A percentile compares a stretch with the other conserved stretches of the same genome.
Conservation (phyloP, 2,888 invertebrate genomes). For the Athetis lepigone region DNA sequence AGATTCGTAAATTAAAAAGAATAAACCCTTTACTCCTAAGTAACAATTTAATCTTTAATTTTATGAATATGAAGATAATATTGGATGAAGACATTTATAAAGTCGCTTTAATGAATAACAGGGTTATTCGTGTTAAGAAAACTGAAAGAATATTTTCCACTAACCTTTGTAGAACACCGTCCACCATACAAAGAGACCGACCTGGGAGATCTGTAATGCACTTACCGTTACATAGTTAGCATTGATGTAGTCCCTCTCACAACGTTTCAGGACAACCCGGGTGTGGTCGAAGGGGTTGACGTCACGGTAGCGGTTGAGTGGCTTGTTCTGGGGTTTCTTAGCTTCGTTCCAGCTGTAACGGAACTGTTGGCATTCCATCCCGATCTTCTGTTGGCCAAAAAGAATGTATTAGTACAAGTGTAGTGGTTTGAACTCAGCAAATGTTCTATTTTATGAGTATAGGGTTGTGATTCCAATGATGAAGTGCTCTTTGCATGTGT, state of each 20-base stretch:
- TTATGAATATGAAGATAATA: background rate
- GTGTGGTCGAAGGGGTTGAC: conserved; percentile 99
- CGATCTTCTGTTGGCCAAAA: conserved; percentile 92
- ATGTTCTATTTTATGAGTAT: background rate
- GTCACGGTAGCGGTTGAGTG: conserved; percentile 97
- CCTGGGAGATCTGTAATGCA: conserved; percentile 38
- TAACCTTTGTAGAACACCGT: conserved; percentile 45
- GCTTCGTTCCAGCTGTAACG: conserved; percentile 93
- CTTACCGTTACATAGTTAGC: conserved; percentile 96
- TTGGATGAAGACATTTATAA: background rate
- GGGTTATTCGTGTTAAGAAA: background rate
- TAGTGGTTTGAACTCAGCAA: background rate
- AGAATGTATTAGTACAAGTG: conserved; percentile 6
- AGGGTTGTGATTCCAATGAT: too few relatives aligned
- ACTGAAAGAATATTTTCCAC: conserved; percentile 2
- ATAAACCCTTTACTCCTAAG: background rate
- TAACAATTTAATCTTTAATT: background rate
- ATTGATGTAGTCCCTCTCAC: conserved; percentile 97
- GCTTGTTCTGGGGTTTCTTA: conserved; percentile 94
- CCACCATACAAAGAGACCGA: conserved; percentile 14
- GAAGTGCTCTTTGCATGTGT: too few relatives aligned
- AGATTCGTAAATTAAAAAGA: too few relatives aligned
- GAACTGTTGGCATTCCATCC: conserved; percentile 92
- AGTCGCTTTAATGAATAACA: background rate
- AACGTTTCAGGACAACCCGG: conserved; percentile 94